These are phyloP conservation scores for Calliphora vomitoria DNA, from an alignment of 2,888 invertebrate species.

Conservation along the genomic window DNA sequence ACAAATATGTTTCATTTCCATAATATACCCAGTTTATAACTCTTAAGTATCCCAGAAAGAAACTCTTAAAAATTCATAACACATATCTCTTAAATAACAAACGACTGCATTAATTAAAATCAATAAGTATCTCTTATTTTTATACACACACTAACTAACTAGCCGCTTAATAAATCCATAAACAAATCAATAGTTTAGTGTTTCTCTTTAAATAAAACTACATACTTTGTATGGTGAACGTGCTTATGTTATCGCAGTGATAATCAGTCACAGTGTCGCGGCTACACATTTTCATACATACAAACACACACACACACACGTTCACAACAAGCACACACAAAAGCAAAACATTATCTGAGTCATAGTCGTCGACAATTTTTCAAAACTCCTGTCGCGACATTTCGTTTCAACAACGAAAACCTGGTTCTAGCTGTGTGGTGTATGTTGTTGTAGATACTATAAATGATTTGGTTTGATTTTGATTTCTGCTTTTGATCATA, in stretches of 20 bases:
- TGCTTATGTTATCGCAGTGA: conserved; percentile 23
- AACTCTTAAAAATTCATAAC: conserved; percentile 36
- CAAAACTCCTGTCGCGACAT: conserved; percentile 48
- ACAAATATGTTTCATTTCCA: conserved; percentile 39
- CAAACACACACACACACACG: neutral
- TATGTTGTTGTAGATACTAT: conserved; percentile 4
- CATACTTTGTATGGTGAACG: conserved; percentile 17
- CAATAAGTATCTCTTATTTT: conserved; percentile 42
- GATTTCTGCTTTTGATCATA: conserved; percentile 3
- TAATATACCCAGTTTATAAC: conserved; percentile 15
- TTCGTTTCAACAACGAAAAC: conserved; percentile 32
- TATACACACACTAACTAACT: neutral
- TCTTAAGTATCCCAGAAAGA: conserved; percentile 7
- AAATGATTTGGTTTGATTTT: conserved; percentile 33
- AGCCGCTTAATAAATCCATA: conserved; percentile 3
- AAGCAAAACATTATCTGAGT: conserved; percentile 25
- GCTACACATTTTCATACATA: neutral
- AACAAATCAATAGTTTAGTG: neutral
- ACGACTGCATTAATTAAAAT: neutral
- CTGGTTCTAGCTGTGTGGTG: conserved; percentile 41
- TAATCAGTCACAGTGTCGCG: conserved; percentile 38
- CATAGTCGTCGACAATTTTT: conserved; percentile 11
- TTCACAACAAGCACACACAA: neutral
- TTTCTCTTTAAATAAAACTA: conserved; percentile 10
- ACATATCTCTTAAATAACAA: conserved; percentile 35